phyloP scores from a whole-genome alignment of 2,113 vertebrate species.

The Vulpes vulpes region DNA sequence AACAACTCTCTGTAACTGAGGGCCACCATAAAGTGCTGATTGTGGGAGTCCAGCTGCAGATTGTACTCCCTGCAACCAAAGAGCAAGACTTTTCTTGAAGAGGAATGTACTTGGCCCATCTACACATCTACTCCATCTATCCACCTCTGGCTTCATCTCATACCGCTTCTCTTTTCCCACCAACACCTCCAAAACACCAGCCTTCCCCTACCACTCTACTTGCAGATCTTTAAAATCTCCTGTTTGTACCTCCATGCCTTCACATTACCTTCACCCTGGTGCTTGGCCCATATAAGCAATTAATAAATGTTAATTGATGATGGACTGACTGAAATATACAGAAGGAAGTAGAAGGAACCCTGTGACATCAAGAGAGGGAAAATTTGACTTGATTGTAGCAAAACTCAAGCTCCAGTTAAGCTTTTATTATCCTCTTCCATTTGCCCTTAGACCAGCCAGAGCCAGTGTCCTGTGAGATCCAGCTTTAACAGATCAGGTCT shows the following conservation, averaged over 20 bases:
- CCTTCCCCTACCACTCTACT: not conserved
- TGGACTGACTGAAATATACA: not conserved
- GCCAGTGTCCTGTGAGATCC: not conserved
- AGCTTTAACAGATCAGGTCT: not conserved
- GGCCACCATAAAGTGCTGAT: not conserved
- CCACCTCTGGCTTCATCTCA: not conserved
- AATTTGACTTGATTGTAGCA: not conserved
- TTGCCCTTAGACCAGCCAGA: not conserved
- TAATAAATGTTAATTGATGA: not conserved
- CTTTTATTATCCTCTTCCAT: not conserved
- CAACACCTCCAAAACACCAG: not conserved
- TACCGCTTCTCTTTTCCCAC: not conserved
- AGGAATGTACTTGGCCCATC: not conserved
- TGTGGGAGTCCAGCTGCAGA: not conserved
- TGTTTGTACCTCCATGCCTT: not conserved
- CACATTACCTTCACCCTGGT: not conserved
- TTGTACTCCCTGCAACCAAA: not conserved
- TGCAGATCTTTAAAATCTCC: not conserved
- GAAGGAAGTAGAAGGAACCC: not conserved
- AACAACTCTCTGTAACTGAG: not conserved
- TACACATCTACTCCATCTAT: not conserved
- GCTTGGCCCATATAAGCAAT: not conserved
- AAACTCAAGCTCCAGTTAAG: not conserved
- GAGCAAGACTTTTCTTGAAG: not conserved
- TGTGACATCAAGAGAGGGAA: not conserved